These are phyloP conservation scores for Accipiter virgatus DNA, from an alignment of 2,113 vertebrate species.

Conservation along the genomic window DNA sequence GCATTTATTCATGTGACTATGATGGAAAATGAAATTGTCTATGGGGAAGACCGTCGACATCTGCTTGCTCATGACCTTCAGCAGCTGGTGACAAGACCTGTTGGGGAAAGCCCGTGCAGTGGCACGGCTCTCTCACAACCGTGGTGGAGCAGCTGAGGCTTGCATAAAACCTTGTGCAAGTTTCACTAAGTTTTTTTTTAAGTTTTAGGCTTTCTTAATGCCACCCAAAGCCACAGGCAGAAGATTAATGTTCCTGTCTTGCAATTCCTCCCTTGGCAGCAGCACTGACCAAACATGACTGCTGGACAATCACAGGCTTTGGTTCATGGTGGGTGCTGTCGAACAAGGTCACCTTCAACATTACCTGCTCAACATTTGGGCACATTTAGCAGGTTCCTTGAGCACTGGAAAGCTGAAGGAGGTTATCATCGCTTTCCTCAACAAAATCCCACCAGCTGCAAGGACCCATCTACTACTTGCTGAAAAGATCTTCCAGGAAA, in stretches of 20 bases:
- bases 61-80: neutral
- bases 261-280: neutral
- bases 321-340: neutral
- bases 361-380: neutral
- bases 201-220: neutral
- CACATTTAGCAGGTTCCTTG: neutral
- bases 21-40: neutral
- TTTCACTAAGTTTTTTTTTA: neutral
- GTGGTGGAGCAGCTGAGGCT: neutral
- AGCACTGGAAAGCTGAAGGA: neutral
- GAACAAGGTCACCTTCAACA: neutral
- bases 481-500: neutral
- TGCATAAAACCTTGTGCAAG: neutral
- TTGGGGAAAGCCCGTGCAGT: neutral
- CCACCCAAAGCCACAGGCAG: neutral
- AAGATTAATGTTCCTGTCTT: neutral
- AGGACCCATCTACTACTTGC: neutral
- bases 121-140: neutral
- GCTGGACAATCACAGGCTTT: neutral
- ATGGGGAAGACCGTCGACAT: neutral
- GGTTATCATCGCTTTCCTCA: neutral
- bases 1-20: neutral
- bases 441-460: neutral
- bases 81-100: neutral
- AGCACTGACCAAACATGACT: neutral